Evolutionary conservation across 2,888 invertebrate genomes (phyloP).

Genomic region (Nipponacmea schrenckii): DNA sequence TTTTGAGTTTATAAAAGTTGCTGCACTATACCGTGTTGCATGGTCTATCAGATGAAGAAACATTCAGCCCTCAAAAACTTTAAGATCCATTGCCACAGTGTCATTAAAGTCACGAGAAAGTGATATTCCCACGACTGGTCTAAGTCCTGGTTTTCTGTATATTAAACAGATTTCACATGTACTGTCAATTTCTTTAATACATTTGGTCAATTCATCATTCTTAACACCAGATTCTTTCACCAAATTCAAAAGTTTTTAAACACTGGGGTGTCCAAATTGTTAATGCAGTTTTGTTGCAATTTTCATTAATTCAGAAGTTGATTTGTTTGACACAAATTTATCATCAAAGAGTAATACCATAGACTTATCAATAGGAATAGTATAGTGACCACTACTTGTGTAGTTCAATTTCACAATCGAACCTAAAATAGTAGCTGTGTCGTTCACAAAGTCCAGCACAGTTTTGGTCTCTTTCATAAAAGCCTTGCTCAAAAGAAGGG

Average conservation of each 20-base stretch:
- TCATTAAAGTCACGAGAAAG: constrained; percentile 1
- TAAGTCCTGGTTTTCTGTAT: background rate
- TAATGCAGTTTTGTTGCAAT: background rate
- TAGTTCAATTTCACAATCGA: no score
- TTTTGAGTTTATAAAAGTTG: background rate
- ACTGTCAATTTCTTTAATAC: background rate
- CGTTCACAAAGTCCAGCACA: background rate
- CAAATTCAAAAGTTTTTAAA: background rate
- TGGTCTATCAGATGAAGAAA: constrained; percentile 8
- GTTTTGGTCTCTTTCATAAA: background rate
- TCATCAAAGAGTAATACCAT: no score
- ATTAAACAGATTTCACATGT: background rate
- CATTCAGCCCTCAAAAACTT: background rate
- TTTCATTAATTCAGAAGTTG: background rate
- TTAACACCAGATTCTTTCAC: background rate
- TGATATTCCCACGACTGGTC: background rate
- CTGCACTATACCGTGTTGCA: constrained; percentile 4
- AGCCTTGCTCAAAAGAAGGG: background rate
- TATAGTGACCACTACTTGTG: no score
- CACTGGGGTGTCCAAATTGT: background rate
- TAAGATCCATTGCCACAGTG: background rate
- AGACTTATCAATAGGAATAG: no score
- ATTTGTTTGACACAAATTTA: no score
- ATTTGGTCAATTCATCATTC: background rate
- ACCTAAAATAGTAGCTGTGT: background rate